Evolutionary conservation across 2,888 invertebrate species (phyloP).

Genomic region (Acanthococcus lagerstroemiae): DNA sequence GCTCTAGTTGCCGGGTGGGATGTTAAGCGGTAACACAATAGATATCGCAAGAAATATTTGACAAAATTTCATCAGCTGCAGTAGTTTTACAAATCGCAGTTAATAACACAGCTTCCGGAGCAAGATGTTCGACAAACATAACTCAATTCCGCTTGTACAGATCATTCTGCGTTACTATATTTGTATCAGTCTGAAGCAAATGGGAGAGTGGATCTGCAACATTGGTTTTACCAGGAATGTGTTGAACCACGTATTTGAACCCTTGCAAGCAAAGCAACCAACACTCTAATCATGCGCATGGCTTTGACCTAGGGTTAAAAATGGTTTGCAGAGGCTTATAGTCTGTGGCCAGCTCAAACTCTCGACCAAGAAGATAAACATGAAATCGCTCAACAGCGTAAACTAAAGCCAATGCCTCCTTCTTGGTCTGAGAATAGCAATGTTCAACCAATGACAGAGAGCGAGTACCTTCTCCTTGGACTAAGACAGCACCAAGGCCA

Average conservation of each 20-base stretch:
- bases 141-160: background rate
- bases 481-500: background rate
- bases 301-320: background rate
- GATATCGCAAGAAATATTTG: too few relatives aligned
- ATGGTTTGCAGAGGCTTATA: conserved; percentile 1
- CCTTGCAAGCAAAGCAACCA: background rate
- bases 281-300: background rate
- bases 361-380: conserved; percentile 3
- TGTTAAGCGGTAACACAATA: too few relatives aligned
- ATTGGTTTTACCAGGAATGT: background rate
- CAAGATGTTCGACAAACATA: background rate
- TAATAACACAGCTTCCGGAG: background rate
- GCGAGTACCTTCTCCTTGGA: background rate
- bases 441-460: background rate
- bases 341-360: conserved; percentile 1
- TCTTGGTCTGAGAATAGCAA: conserved; percentile 3
- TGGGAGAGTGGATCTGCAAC: background rate
- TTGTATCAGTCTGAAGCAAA: too few relatives aligned
- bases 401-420: conserved; percentile 6
- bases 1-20: too few relatives aligned
- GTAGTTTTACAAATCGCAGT: background rate
- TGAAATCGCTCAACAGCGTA: background rate
- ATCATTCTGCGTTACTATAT: background rate
- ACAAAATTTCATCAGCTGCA: background rate
- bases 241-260: background rate